Conservation (phyloP, 2,888 invertebrate species). For the Chloroclystis v-ata region DNA sequence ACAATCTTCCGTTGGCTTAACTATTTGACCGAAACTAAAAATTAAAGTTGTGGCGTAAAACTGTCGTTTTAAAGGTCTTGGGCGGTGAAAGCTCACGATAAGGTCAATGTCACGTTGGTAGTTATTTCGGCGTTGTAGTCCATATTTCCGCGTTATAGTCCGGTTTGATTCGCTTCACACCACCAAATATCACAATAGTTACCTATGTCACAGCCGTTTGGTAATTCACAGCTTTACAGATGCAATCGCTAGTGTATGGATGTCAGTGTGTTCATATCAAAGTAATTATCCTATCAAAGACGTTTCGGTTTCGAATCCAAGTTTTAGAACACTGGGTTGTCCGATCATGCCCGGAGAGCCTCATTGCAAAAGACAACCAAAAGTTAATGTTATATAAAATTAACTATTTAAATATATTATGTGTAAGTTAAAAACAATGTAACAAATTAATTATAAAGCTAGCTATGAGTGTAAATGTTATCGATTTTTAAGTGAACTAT, state of each 20-base stretch:
- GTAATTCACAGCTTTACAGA: conserved; percentile 74
- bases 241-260: conserved; percentile 59
- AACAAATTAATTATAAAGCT: conserved; percentile 78
- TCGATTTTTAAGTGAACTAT: conserved; percentile 75
- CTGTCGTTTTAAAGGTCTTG: too few species aligned
- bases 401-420: conserved; percentile 75
- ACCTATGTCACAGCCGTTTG: conserved; percentile 73
- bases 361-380: conserved; percentile 76
- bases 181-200: conserved; percentile 78
- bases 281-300: conserved; percentile 8
- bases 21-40: too few species aligned
- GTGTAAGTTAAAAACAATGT: conserved; percentile 71
- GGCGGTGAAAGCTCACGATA: too few species aligned
- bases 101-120: too few species aligned
- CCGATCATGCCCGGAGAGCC: conserved; percentile 63
- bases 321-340: conserved; percentile 47
- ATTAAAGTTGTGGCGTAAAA: too few species aligned
- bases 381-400: conserved; percentile 76
- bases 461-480: conserved; percentile 78
- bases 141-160: conserved; percentile 29
- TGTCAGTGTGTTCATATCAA: conserved; percentile 24
- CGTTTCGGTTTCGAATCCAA: not conserved
- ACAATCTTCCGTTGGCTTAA: conserved; percentile 12
- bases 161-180: conserved; percentile 44
- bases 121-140: conserved; percentile 3